A percentile compares a stretch with the other conserved stretches of the same genome.
phyloP scores from a whole-genome alignment of 2,888 invertebrate genomes.

The Drosophila putrida region DNA sequence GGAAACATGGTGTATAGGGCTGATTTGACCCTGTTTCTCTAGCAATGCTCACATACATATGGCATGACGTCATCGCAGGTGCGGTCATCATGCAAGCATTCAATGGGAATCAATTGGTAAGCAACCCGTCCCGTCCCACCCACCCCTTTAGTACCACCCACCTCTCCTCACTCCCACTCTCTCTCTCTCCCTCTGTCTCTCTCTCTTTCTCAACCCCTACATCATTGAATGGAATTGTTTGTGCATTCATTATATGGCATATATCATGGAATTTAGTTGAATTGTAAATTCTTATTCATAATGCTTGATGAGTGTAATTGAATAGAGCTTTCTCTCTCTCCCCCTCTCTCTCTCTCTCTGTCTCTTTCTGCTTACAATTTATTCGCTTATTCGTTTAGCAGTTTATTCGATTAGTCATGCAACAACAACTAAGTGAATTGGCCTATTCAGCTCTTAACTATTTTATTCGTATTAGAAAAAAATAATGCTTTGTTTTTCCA shows the following conservation, averaged over 20 bases:
- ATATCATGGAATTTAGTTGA: slow-evolving; percentile 21
- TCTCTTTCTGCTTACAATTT: slow-evolving; percentile 1
- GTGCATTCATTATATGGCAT: slow-evolving; percentile 24
- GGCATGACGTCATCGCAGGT: slow-evolving; percentile 60
- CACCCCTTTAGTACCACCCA: too few relatives aligned
- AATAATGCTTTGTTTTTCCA: background rate
- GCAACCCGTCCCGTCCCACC: slow-evolving; percentile 1
- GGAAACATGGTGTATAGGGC: slow-evolving; percentile 37
- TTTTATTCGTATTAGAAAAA: background rate
- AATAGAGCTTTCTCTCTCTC: slow-evolving; percentile 10
- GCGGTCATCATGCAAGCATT: slow-evolving; percentile 58
- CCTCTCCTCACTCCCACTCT: too few relatives aligned
- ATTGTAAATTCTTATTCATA: slow-evolving; percentile 28
- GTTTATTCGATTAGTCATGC: slow-evolving; percentile 13
- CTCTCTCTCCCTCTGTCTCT: background rate
- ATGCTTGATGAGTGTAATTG: slow-evolving; percentile 18
- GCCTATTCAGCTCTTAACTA: slow-evolving; percentile 5
- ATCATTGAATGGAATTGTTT: slow-evolving; percentile 14
- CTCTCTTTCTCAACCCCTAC: background rate
- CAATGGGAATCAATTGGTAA: slow-evolving; percentile 44
- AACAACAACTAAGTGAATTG: background rate
- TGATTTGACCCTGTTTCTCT: slow-evolving; percentile 45
- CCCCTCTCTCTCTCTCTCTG: slow-evolving; percentile 2
- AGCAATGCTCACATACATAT: slow-evolving; percentile 22
- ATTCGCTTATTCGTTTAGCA: background rate